phyloP scores from a whole-genome alignment of 2,888 invertebrate species.

The Callyntrura sp. region DNA sequence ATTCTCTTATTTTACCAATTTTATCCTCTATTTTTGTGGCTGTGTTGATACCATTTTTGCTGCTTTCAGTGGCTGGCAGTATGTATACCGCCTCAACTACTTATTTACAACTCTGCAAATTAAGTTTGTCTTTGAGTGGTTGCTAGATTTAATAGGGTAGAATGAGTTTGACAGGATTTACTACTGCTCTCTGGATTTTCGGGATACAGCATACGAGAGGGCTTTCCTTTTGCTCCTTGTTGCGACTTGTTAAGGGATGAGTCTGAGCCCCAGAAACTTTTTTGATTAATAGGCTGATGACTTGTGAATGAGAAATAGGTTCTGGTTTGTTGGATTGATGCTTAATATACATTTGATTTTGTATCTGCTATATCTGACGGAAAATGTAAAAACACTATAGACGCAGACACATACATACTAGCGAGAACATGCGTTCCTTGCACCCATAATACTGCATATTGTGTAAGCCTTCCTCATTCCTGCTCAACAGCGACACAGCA shows the following conservation, averaged over 20 bases:
- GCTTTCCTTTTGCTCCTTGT: constrained; percentile 19
- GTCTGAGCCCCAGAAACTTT: constrained; percentile 81
- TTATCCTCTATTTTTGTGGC: background rate
- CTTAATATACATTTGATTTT: constrained; percentile 64
- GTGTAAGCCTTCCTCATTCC: background rate
- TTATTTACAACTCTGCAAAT: constrained; percentile 58
- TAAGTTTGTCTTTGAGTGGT: constrained; percentile 70
- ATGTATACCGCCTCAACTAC: background rate
- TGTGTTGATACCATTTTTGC: background rate
- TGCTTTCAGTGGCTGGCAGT: background rate
- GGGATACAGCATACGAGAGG: constrained; percentile 52
- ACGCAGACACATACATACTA: background rate
- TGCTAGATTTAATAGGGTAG: constrained; percentile 73
- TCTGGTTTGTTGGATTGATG: constrained; percentile 54
- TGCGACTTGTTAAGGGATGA: constrained; percentile 31
- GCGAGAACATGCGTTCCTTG: background rate
- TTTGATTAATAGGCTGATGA: constrained; percentile 84
- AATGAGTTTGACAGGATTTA: constrained; percentile 84
- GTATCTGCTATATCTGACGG: constrained; percentile 1
- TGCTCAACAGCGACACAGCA: constrained; percentile 5
- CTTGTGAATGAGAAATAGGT: constrained; percentile 83
- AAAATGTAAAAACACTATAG: background rate
- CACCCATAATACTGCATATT: background rate
- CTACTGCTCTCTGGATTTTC: background rate
- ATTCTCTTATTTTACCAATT: background rate